Conservation (phyloP, 2,113 vertebrate genomes). For the Lanius ludovicianus region DNA sequence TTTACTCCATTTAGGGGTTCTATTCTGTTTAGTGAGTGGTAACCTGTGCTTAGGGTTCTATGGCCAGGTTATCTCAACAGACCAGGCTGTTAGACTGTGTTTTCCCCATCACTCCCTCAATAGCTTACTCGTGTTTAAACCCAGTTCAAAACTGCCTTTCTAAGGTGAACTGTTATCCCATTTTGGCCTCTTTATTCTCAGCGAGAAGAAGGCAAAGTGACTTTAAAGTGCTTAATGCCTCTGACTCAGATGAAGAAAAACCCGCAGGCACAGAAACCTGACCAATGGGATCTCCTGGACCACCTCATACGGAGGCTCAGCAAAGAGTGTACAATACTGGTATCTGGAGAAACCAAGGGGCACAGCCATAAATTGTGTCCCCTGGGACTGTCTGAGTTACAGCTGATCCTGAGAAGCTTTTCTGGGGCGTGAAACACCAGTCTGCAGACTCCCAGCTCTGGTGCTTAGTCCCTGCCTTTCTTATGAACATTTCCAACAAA, state of each 20-base stretch:
- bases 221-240: not conserved
- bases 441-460: not conserved
- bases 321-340: not conserved
- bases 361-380: rapidly evolving
- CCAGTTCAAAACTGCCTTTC: not conserved
- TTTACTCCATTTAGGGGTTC: not conserved
- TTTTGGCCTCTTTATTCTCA: not conserved
- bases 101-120: not conserved
- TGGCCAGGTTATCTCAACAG: not conserved
- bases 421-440: not conserved
- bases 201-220: not conserved
- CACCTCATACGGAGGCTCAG: not conserved
- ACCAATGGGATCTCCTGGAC: not conserved
- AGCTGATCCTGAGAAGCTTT: not conserved
- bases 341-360: not conserved
- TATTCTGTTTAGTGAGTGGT: not conserved
- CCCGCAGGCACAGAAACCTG: not conserved
- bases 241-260: not conserved
- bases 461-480: not conserved
- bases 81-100: not conserved
- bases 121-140: not conserved
- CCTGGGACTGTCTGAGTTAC: not conserved
- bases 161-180: not conserved
- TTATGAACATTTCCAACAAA: not conserved
- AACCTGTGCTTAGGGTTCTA: not conserved